Conservation (phyloP, 2,797 vertebrate genomes). For the Decapterus maruadsi region DNA sequence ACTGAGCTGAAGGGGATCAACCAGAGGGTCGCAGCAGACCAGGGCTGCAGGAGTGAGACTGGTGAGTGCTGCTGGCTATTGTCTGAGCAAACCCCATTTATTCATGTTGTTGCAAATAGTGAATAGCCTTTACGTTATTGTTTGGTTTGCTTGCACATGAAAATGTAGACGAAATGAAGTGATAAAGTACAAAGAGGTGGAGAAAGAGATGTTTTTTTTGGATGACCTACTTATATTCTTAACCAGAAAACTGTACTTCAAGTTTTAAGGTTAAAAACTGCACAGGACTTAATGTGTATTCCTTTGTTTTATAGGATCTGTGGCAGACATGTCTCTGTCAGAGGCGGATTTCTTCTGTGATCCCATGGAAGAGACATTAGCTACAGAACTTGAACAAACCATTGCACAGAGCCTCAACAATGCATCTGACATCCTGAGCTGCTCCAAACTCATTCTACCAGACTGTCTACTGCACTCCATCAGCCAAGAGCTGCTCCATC, state of each 20-base stretch:
- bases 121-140: not conserved
- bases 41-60: constrained; percentile 62
- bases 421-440: constrained; percentile 81
- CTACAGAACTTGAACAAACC: constrained; percentile 84
- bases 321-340: constrained; percentile 85
- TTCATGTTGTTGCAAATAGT: constrained; percentile 7
- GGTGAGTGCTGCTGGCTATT: constrained; percentile 62
- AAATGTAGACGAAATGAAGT: not conserved
- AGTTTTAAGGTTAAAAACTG: not conserved
- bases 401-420: constrained; percentile 87
- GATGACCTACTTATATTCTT: not conserved
- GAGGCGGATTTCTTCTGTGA: constrained; percentile 90
- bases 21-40: constrained; percentile 76
- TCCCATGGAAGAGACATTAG: constrained; percentile 92
- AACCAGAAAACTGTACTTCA: not conserved
- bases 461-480: constrained; percentile 87
- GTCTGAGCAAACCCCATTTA: not conserved
- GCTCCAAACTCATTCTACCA: constrained; percentile 89
- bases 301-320: constrained; percentile 79
- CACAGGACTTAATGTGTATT: not conserved
- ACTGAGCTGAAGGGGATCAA: constrained; percentile 84
- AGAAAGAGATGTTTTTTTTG: not conserved
- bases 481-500: constrained; percentile 90
- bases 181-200: constrained; percentile 10
- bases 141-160: not conserved